Base-by-base conservation (phyloP, 1,140 invertebrate species). In the Acromyrmex heyeri region DNA sequence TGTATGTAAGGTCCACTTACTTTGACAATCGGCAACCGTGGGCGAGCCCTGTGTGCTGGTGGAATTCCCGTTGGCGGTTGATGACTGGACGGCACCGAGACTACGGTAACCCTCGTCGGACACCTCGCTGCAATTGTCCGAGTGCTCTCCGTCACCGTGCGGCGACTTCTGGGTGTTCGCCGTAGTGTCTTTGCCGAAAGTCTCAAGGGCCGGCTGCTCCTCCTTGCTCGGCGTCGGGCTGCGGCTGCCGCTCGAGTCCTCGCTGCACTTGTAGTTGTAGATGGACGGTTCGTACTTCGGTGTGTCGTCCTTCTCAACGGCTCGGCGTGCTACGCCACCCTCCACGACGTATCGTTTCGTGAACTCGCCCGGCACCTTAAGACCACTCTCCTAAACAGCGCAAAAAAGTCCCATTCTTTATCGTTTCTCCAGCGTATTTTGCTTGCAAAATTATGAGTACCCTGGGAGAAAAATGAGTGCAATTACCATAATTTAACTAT, bases 81-180 rank as follows among this genome's bases (percentile, higher is more conserved):
- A 93, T 27, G 95, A 95, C 82, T 97, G 97, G 44, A 97, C 96
- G 34, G 97, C 95, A 8, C 97, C 97, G 87, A 98, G 94, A 91
- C 97, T 98, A 91, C 97, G 96, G 92, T 98, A 98, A 5, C 98
- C 98, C 92, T 98, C 98, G 94, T 98, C 98, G 61, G 97, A 98
- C 24, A 98, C 97, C 93, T 98, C 98, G 79, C 97, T 98, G 3
- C 97, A 97, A 88, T 98, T 98, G 93, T 98, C 98, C 82, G 97
- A 97, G 83, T 97, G 97, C 67, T 97, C 94, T 12, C 92, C 94
- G 21, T 95, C 93, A 34, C 93, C 94, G 53, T 95, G 92, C 2
- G 92, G 92, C 0, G 94, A 93, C 78, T 94, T 94, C 0, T 86
- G 67, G 16, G 87, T 70, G 85, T 93, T 85, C 2, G 27, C 72